Evolutionary conservation across 2,113 vertebrate genomes (phyloP), one percentile per base, ranked within the genome.

Genomic region (Urocolius indicus): DNA sequence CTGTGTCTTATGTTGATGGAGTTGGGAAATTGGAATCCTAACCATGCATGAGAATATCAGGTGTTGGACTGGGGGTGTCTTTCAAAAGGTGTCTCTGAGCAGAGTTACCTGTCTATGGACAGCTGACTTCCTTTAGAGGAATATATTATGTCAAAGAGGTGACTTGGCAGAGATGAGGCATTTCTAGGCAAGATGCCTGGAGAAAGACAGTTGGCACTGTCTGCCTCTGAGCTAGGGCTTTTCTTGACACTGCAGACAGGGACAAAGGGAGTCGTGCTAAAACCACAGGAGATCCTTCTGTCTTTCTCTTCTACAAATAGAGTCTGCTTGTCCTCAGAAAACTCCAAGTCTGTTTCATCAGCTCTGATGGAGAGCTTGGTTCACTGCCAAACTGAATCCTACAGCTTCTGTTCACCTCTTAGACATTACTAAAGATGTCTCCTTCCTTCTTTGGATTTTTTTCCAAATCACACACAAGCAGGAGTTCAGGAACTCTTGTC

Each of bases 281-380:
- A 20, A 43, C 15, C 36, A 46, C 6, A 76, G 30, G 48, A 5
- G 18, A 19, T 46, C 22, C 0, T 36, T 29, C 57, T 65, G 30
- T 21, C 27, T 38, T 46, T 38, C 14, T 36, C 19, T 49, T 48
- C 51, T 57, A 3, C 0, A 0, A 3, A 24, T 8, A 32, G 32
- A 19, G 58, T 55, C 68, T 1, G 0, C 41, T 38, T 26, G 21
- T 55, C 19, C 76, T 84, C 0, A 0, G 65, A 48, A 34, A 10
- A 23, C 16, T 74, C 48, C 19, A 30, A 5, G 8, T 19, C n/a
- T 65, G 10, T 10, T 23, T 49, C 14, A 65, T 43, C 45, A 24
- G 43, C 17, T 87, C 43, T 0, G 5, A 22, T 54, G 30, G 30
- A 73, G 55, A 61, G 24, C 32, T 81, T 77, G 20, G 13, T 13